Percentiles rank a stretch among this genome's conserved stretches.
phyloP scores from a whole-genome alignment of 2,113 vertebrate genomes.

The Otus sunia region DNA sequence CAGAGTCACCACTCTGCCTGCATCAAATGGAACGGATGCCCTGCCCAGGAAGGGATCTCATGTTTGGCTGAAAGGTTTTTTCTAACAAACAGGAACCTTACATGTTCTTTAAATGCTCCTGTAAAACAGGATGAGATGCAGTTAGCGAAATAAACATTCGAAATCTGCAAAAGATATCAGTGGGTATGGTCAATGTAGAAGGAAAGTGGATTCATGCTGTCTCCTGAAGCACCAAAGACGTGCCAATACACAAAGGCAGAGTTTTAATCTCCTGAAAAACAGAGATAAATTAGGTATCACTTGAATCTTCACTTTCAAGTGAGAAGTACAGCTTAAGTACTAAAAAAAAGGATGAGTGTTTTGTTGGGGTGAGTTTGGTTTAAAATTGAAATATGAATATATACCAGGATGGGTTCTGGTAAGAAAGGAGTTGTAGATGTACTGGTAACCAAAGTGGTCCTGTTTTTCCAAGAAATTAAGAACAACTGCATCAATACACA shows the following conservation, averaged over 20 bases:
- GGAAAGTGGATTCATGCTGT: not conserved
- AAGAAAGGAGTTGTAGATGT: not conserved
- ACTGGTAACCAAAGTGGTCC: not conserved
- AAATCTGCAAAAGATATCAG: not conserved
- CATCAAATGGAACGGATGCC: not conserved
- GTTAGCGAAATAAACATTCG: not conserved
- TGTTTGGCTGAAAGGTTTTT: not conserved
- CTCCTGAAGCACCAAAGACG: not conserved
- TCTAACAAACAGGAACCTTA: not conserved
- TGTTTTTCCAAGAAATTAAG: not conserved
- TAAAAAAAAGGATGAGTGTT: not conserved
- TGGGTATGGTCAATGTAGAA: not conserved
- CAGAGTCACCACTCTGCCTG: not conserved
- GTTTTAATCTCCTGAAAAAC: not conserved
- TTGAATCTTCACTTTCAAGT: not conserved
- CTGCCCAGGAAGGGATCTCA: constrained; percentile 7
- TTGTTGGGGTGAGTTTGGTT: not conserved
- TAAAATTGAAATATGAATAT: not conserved
- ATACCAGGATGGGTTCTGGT: not conserved
- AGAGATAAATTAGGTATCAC: not conserved
- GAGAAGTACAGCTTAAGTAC: not conserved
- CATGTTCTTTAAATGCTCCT: not conserved
- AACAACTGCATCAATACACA: not conserved
- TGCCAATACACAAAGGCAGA: not conserved
- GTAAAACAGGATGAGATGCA: not conserved